Evolutionary conservation across 2,888 invertebrate species (phyloP).

Genomic region (Cordilura impudica): DNA sequence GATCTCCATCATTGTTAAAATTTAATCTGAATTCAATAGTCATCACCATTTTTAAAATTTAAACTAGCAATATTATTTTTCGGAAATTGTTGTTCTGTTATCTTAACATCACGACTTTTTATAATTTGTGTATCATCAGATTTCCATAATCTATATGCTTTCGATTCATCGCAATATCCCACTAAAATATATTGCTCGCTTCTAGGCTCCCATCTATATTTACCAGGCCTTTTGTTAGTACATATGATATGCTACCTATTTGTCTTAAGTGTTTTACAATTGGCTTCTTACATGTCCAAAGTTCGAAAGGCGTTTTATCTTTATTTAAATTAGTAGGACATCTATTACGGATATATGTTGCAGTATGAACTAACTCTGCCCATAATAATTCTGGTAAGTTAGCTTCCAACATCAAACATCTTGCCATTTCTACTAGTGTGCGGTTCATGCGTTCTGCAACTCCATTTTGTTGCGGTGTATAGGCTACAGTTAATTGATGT

Average conservation of each 20-base stretch:
- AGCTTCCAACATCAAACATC: no score
- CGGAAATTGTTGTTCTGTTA: not conserved
- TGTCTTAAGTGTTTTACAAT: not conserved
- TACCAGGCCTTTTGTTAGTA: not conserved
- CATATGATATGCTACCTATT: not conserved
- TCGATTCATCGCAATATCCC: not conserved
- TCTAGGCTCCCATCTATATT: not conserved
- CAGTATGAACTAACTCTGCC: not conserved
- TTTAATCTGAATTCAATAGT: constrained; percentile 2
- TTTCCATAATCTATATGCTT: not conserved
- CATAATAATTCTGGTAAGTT: not conserved
- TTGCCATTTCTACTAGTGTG: not conserved
- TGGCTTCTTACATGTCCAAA: not conserved
- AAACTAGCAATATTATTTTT: not conserved
- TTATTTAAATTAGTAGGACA: not conserved
- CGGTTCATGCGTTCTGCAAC: not conserved
- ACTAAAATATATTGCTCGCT: not conserved
- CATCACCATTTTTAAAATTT: no score
- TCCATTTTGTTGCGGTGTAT: not conserved
- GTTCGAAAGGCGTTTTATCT: not conserved
- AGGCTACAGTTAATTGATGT: not conserved
- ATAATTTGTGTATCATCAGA: not conserved
- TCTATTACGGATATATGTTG: not conserved
- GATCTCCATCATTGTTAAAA: not conserved
- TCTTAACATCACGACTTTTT: not conserved